Evolutionary conservation across 1,140 invertebrate genomes (phyloP).

Genomic region (Drosophila bocki): DNA sequence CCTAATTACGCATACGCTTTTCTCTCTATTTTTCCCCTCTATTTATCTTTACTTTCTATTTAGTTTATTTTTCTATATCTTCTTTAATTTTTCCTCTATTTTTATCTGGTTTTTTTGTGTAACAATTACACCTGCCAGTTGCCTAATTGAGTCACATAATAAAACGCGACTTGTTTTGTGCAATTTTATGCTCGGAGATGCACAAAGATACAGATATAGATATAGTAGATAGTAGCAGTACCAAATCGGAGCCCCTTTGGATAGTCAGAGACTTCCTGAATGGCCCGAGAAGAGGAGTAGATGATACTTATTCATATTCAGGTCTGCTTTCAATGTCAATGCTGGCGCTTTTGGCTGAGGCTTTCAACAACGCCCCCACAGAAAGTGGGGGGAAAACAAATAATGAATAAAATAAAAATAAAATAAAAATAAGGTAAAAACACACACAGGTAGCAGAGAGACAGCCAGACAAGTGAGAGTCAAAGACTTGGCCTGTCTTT

Average conservation of each 20-base stretch:
- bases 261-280: constrained; percentile 40
- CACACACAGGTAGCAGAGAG: constrained; percentile 1
- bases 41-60: background rate
- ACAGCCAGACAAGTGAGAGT: constrained; percentile 5
- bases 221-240: background rate
- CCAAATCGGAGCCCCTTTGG: constrained; percentile 5
- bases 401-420: constrained; percentile 3
- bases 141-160: constrained; percentile 70
- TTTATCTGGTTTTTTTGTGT: constrained; percentile 7
- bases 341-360: constrained; percentile 33
- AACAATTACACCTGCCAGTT: constrained; percentile 34
- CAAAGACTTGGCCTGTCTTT: constrained; percentile 22
- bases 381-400: constrained; percentile 17
- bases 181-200: constrained; percentile 63
- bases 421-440: background rate
- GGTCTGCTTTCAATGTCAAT: constrained; percentile 68
- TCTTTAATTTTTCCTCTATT: background rate
- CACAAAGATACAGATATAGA: constrained; percentile 18
- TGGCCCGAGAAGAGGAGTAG: constrained; percentile 4
- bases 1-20: constrained; percentile 24
- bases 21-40: background rate
- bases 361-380: constrained; percentile 57
- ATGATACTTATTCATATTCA: constrained; percentile 37
- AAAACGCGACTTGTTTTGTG: constrained; percentile 32
- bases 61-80: background rate